These are phyloP conservation scores for Anthoscopus minutus DNA, from an alignment of 2,113 vertebrate species.

Conservation along the genomic window DNA sequence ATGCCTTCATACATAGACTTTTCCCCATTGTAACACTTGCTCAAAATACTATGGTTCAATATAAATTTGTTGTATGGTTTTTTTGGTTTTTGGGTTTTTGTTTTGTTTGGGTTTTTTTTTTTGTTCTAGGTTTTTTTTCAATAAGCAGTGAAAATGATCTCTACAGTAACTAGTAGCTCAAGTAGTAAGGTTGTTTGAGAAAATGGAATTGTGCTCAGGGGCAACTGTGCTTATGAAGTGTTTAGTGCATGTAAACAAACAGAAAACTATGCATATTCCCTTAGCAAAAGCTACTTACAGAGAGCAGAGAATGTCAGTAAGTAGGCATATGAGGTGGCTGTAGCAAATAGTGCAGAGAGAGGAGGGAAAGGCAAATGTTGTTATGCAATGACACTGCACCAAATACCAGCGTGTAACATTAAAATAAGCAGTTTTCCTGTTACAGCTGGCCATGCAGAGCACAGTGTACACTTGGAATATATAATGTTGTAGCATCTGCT, in stretches of 20 bases:
- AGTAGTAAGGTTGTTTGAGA: background rate
- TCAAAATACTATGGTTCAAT: conserved; percentile 1
- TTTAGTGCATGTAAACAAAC: conserved; percentile 27
- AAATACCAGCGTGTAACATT: background rate
- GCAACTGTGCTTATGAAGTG: background rate
- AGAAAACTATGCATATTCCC: background rate
- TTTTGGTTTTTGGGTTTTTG: background rate
- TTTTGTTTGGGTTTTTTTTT: background rate
- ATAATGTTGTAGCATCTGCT: background rate
- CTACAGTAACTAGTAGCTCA: background rate
- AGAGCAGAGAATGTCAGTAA: background rate
- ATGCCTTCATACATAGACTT: background rate
- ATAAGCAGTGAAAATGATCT: background rate
- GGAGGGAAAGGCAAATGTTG: background rate
- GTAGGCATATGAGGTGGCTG: background rate
- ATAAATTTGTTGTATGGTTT: background rate
- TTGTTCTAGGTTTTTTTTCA: background rate
- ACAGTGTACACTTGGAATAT: background rate
- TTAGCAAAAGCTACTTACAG: background rate
- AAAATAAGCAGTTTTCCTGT: background rate
- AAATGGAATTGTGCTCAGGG: conserved; percentile 38
- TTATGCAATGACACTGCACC: background rate
- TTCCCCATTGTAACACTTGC: background rate
- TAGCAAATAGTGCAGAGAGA: background rate
- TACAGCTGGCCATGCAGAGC: background rate